Evolutionary conservation across 2,888 invertebrate species (phyloP).

Genomic region (Hedychridium roseum): DNA sequence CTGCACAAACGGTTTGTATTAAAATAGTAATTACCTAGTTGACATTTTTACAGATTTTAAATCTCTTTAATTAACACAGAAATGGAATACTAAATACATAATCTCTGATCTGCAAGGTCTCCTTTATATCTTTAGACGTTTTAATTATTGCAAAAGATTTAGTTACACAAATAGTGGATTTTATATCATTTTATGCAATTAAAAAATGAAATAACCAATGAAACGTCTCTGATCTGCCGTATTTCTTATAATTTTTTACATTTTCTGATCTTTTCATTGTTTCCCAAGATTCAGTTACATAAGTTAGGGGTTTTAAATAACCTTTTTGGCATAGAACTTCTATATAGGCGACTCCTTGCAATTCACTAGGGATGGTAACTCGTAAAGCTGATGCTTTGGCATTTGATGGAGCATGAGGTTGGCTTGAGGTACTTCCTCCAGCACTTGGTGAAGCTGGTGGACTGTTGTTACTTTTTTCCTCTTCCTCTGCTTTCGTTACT

Average conservation of each 20-base stretch:
- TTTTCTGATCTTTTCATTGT: no score
- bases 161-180: neutral
- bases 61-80: no score
- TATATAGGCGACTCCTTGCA: constrained; percentile 95
- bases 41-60: no score
- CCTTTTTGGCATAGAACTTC: constrained; percentile 95
- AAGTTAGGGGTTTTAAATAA: no score
- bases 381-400: constrained; percentile 80
- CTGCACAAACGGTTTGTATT: constrained; percentile 64
- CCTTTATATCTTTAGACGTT: no score
- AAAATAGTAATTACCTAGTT: no score
- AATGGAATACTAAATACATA: no score
- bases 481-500: constrained; percentile 92
- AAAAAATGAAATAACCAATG: neutral
- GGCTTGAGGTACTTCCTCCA: constrained; percentile 63
- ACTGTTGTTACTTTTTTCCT: constrained; percentile 66
- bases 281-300: no score
- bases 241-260: no score
- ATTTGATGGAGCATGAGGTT: constrained; percentile 63
- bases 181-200: constrained; percentile 2
- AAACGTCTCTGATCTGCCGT: no score
- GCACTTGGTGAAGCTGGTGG: constrained; percentile 68
- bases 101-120: no score
- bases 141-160: no score
- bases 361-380: constrained; percentile 91